Percentiles rank a stretch among this genome's conserved stretches.
Evolutionary conservation across 2,797 vertebrate genomes (phyloP).

Genomic region (Argya squamiceps): DNA sequence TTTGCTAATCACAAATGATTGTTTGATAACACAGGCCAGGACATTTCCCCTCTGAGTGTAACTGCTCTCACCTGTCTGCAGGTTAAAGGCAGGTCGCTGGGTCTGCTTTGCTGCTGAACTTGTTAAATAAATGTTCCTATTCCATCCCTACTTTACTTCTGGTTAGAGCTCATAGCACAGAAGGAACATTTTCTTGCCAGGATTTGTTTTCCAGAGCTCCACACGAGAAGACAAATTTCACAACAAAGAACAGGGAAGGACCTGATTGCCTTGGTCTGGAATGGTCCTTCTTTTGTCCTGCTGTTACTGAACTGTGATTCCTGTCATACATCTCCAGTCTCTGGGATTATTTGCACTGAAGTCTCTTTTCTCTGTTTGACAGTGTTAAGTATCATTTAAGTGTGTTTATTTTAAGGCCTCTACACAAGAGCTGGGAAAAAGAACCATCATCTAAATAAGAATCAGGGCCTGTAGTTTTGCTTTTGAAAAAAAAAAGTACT

Average conservation of each 20-base stretch:
- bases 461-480: background rate
- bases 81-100: background rate
- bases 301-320: background rate
- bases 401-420: constrained; percentile 45
- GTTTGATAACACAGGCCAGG: background rate
- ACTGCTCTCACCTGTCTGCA: background rate
- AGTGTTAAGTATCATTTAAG: constrained; percentile 40
- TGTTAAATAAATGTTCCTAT: background rate
- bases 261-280: background rate
- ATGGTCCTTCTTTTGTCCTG: background rate
- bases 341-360: background rate
- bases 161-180: background rate
- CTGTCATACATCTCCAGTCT: background rate
- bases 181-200: background rate
- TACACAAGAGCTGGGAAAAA: background rate
- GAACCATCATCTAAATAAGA: background rate
- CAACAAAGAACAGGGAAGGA: background rate
- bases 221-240: background rate
- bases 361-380: constrained; percentile 26
- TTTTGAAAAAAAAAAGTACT: background rate
- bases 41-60: background rate
- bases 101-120: background rate
- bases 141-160: background rate
- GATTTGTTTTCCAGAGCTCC: background rate
- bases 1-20: background rate